A percentile compares a stretch with the other conserved stretches of the same genome.
These are phyloP conservation scores for Falco biarmicus DNA, from an alignment of 2,797 vertebrate genomes.

Conservation along the genomic window DNA sequence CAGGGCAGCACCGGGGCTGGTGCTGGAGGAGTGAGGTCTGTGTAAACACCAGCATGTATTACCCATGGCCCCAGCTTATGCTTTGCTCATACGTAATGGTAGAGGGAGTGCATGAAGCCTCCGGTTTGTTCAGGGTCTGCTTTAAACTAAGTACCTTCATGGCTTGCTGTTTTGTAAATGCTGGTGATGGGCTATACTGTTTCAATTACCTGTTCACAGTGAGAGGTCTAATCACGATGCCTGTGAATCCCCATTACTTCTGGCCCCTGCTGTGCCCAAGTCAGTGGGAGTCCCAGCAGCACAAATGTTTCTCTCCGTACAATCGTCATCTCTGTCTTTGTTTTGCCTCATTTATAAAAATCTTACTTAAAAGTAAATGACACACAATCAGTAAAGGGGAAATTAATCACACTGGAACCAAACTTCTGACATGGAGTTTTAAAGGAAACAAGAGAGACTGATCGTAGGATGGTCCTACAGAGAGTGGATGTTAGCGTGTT, in stretches of 20 bases:
- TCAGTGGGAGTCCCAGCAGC: slow-evolving; percentile 49
- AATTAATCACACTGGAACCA: slow-evolving; percentile 33
- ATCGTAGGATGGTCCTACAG: background rate
- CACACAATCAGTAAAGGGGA: slow-evolving; percentile 16
- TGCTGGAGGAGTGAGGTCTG: background rate
- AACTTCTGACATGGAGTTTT: background rate
- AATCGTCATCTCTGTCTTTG: slow-evolving; percentile 35
- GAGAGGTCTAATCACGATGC: slow-evolving; percentile 5
- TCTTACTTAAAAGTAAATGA: slow-evolving; percentile 55
- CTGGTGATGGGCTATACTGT: slow-evolving; percentile 19
- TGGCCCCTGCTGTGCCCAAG: slow-evolving; percentile 47
- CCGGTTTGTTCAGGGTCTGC: background rate
- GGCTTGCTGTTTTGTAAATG: background rate
- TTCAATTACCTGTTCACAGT: slow-evolving; percentile 50
- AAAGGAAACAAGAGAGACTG: background rate
- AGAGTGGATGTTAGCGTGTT: background rate
- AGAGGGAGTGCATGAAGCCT: background rate
- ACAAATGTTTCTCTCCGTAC: slow-evolving; percentile 41
- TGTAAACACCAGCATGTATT: fast-evolving
- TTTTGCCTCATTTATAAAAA: slow-evolving; percentile 61
- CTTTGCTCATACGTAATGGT: fast-evolving
- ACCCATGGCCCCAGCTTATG: background rate
- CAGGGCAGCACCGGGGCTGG: background rate
- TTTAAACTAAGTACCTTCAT: background rate
- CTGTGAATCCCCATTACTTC: slow-evolving; percentile 32